Evolutionary conservation across 2,888 invertebrate species (phyloP).

Genomic region (Metellina segmentata): DNA sequence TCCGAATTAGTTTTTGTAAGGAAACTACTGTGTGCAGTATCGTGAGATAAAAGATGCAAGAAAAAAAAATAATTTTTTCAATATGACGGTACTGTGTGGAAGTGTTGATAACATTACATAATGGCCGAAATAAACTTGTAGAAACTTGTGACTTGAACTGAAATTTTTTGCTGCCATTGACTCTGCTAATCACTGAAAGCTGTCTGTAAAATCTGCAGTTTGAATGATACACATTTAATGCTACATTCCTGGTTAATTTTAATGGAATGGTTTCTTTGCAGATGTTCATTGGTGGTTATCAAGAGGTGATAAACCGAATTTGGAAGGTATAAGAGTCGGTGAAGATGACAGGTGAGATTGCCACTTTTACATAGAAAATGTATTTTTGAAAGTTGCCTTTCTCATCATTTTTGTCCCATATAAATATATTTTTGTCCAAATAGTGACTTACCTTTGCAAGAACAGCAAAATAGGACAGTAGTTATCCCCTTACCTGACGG

Average conservation of each 20-base stretch:
- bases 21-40: too few relatives aligned
- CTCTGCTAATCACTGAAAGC: not conserved
- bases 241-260: not conserved
- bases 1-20: too few relatives aligned
- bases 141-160: not conserved
- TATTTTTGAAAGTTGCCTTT: not conserved
- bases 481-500: conserved; percentile 92
- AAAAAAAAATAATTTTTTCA: too few relatives aligned
- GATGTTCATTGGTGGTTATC: conserved; percentile 78
- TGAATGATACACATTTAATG: too few relatives aligned
- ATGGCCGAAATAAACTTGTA: not conserved
- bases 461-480: conserved; percentile 94
- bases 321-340: conserved; percentile 70
- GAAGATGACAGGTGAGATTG: conserved; percentile 76
- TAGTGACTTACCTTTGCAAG: conserved; percentile 88
- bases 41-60: too few relatives aligned
- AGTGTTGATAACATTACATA: too few relatives aligned
- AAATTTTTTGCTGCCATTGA: not conserved
- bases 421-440: conserved; percentile 24
- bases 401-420: not conserved
- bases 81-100: too few relatives aligned
- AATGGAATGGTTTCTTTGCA: conserved; percentile 4
- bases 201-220: not conserved
- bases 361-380: not conserved
- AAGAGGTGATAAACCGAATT: conserved; percentile 64